Percentiles rank a stretch among this genome's conserved stretches.
Evolutionary conservation across 2,797 vertebrate genomes (phyloP).

Genomic region (Pseudomugil tenellus): DNA sequence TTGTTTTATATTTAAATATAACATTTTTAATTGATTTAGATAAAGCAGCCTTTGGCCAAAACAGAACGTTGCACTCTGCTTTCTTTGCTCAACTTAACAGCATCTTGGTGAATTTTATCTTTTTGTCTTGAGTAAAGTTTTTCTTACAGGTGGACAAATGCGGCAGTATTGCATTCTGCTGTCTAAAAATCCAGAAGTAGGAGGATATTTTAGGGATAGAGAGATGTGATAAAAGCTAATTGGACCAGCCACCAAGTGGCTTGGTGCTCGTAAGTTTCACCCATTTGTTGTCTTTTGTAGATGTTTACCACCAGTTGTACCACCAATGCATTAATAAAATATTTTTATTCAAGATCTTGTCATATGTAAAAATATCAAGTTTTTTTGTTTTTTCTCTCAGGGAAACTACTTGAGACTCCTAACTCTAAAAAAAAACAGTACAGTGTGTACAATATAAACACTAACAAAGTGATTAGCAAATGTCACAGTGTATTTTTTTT

Average conservation of each 20-base stretch:
- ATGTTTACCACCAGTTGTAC: conserved; percentile 15
- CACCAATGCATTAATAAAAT: no score
- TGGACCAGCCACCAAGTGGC: background rate
- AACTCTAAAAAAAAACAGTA: background rate
- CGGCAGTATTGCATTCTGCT: background rate
- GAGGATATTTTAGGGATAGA: background rate
- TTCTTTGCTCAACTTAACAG: conserved; percentile 25
- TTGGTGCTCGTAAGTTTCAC: background rate
- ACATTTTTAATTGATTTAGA: conserved; percentile 65
- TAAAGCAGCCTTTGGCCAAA: conserved; percentile 58
- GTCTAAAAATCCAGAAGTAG: conserved; percentile 7
- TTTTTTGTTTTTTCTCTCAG: no score
- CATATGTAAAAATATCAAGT: no score
- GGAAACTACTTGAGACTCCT: no score
- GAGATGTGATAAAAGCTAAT: background rate
- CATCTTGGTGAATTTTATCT: conserved; percentile 41
- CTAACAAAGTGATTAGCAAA: no score
- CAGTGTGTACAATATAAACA: background rate
- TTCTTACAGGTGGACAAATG: conserved; percentile 8
- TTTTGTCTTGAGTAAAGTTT: conserved; percentile 35
- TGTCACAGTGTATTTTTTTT: no score
- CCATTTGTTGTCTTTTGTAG: conserved; percentile 17
- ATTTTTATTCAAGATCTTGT: no score
- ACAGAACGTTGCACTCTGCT: conserved; percentile 34
- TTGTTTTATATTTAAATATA: conserved; percentile 60